These are phyloP conservation scores for Drosophila rhopaloa DNA, from an alignment of 1,140 invertebrate species.

Conservation along the genomic window DNA sequence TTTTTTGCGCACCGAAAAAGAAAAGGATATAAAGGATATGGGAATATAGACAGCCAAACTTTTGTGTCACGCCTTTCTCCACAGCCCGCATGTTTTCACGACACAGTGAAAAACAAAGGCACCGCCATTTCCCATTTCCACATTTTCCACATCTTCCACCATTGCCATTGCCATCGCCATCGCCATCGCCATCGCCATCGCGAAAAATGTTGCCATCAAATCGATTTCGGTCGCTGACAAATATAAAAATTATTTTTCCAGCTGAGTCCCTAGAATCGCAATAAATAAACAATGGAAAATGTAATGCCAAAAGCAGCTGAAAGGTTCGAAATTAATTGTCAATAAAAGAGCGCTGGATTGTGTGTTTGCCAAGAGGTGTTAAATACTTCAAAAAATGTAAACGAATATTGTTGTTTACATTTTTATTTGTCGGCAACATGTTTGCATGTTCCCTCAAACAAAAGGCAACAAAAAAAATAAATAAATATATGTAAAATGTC, in stretches of 20 bases:
- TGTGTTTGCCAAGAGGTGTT: conserved; percentile 24
- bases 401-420: conserved; percentile 13
- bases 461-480: conserved; percentile 7
- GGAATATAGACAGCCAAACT: conserved; percentile 40
- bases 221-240: conserved; percentile 20
- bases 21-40: conserved; percentile 43
- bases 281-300: conserved; percentile 20
- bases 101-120: conserved; percentile 20
- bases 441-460: conserved; percentile 29
- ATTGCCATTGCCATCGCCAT: too few species aligned
- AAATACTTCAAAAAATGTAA: conserved; percentile 35
- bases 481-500: conserved; percentile 10
- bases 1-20: conserved; percentile 35
- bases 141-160: too few species aligned
- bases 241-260: conserved; percentile 34
- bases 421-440: conserved; percentile 14
- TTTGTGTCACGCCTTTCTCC: conserved; percentile 40
- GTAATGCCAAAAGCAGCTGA: conserved; percentile 23
- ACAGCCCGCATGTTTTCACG: conserved; percentile 26
- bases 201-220: conserved; percentile 29
- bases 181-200: too few species aligned
- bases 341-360: conserved; percentile 22
- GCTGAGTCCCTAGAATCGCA: conserved; percentile 18
- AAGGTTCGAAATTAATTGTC: conserved; percentile 42
- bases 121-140: too few species aligned